Evolutionary conservation across 2,797 vertebrate species (phyloP), one percentile per base, ranked within the genome.

Genomic region (Champsocephalus gunnari): DNA sequence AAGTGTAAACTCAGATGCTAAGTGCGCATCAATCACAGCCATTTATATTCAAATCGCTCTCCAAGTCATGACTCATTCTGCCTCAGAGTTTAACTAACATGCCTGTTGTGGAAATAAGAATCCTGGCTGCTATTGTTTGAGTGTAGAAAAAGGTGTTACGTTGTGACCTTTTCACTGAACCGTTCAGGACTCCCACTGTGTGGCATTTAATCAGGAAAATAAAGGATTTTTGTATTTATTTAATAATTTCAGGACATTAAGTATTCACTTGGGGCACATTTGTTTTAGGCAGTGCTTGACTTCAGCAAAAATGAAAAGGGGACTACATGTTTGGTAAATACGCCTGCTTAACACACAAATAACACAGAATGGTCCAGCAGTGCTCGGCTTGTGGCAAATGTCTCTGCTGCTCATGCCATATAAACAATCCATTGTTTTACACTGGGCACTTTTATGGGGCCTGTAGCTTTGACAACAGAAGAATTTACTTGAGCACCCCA

Each of bases 381-480:
- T 13, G 38, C 60, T 66, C 28, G 16, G 58, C 43, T 17, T 9
- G 10, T 47, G 41, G n/a, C 9, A 19, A 71, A 19, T 58, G 63
- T 73, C 62, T 82, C 19, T 59, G 21, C 17, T 28, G n/a, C 71
- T 75, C 58, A 67, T 75, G 66, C 57, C 55, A 47, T 61, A 80
- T 80, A 70, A 85, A 83, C 76, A 84, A 77, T 72, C 45, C 44
- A 9, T 66, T 60, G 72, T 78, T 88, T 86, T 71, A 80, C 69
- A 71, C 47, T 21, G 44, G 65, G 34, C 56, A 68, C 68, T 79
- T 84, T 79, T 84, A 85, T 75, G 60, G 41, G 47, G 66, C 59
- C 71, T 72, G 60, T 76, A 60, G 85, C 82, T 89, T 81, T 89
- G 87, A 83, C 88, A 89, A 86, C 71, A 86, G 77, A 83, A 53